Evolutionary conservation across 2,888 invertebrate genomes (phyloP).

Genomic region (Pharmacophagus antenor): DNA sequence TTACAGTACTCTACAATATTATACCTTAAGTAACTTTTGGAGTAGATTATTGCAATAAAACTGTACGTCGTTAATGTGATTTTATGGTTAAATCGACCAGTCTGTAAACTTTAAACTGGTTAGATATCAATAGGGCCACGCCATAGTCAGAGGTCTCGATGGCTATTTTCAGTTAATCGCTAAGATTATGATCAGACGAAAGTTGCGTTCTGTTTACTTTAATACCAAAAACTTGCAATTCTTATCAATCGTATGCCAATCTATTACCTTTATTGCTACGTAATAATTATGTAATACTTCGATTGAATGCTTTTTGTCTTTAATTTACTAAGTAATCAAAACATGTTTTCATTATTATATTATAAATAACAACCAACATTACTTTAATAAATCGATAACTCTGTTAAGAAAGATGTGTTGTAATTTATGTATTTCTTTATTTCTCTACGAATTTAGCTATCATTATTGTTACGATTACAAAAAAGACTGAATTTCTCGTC

Average conservation of each 20-base stretch:
- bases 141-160: slow-evolving; percentile 16
- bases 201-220: neutral
- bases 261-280: too few species aligned
- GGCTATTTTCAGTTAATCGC: slow-evolving; percentile 12
- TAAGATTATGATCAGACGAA: neutral
- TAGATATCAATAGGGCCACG: slow-evolving; percentile 1
- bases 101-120: neutral
- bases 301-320: too few species aligned
- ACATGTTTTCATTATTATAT: too few species aligned
- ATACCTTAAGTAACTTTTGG: neutral
- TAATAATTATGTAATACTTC: too few species aligned
- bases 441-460: too few species aligned
- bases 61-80: neutral
- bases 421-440: neutral
- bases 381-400: too few species aligned
- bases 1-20: too few species aligned
- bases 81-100: neutral
- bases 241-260: neutral
- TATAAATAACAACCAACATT: too few species aligned
- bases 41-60: neutral
- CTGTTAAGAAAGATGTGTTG: neutral
- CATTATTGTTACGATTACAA: neutral
- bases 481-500: neutral
- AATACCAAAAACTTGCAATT: too few species aligned
- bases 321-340: too few species aligned